Evolutionary conservation across 2,113 vertebrate genomes (phyloP).

Genomic region (Diadophis punctatus): DNA sequence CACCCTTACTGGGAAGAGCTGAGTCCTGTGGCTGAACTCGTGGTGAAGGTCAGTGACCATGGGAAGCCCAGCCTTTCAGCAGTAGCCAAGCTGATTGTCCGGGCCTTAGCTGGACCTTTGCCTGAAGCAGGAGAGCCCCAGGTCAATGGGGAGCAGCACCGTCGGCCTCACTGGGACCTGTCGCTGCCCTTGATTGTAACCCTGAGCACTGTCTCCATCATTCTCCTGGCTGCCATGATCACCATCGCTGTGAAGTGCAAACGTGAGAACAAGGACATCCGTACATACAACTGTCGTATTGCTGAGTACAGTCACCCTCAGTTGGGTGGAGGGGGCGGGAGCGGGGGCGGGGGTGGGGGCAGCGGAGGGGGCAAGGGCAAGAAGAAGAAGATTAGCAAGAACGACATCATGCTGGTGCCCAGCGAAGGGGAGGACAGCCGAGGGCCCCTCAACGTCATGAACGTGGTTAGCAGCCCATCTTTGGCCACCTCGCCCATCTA

Average conservation of each 20-base stretch:
- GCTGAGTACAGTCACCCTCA: conserved; percentile 97
- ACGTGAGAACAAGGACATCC: conserved; percentile 98
- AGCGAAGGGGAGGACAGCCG: conserved; percentile 95
- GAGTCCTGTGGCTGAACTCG: conserved; percentile 88
- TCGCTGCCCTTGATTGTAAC: conserved; percentile 96
- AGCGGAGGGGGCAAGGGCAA: conserved; percentile 66
- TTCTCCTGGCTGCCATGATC: conserved; percentile 96
- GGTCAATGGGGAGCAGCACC: conserved; percentile 86
- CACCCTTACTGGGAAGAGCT: conserved; percentile 95
- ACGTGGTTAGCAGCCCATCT: conserved; percentile 98
- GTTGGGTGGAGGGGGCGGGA: conserved; percentile 77
- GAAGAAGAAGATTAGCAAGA: conserved; percentile 92
- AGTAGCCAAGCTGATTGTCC: conserved; percentile 90
- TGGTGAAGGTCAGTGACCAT: conserved; percentile 93
- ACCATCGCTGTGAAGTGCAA: conserved; percentile 97
- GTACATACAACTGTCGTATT: conserved; percentile 98
- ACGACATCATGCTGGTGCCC: conserved; percentile 99
- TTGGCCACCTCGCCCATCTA: conserved; percentile 98
- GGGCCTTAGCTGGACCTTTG: conserved; percentile 86
- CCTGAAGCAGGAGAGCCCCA: conserved; percentile 87
- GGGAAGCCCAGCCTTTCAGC: conserved; percentile 93
- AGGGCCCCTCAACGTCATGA: conserved; percentile 99
- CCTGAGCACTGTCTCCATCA: conserved; percentile 93
- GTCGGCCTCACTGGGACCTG: conserved; percentile 86
- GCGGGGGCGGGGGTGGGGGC: conserved; percentile 55